Evolutionary conservation across 2,113 vertebrate genomes (phyloP).

Genomic region (Siphamia tubifer): DNA sequence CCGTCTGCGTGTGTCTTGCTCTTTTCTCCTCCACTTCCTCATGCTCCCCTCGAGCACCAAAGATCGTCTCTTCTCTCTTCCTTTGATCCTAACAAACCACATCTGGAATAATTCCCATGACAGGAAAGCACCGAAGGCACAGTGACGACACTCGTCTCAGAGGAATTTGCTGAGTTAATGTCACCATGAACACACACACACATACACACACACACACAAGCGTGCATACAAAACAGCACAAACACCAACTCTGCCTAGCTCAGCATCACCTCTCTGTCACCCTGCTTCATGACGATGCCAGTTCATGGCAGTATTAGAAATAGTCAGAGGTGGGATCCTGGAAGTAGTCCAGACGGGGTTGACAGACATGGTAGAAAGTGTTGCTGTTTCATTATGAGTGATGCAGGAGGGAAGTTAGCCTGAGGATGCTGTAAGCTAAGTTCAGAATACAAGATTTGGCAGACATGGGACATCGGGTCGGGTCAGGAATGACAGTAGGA

Average conservation of each 20-base stretch:
- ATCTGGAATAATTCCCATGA: slow-evolving; percentile 54
- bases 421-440: slow-evolving; percentile 6
- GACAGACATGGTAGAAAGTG: background rate
- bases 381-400: background rate
- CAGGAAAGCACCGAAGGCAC: background rate
- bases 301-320: background rate
- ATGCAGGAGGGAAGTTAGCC: background rate
- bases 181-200: background rate
- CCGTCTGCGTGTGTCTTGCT: background rate
- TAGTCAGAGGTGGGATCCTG: background rate
- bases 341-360: slow-evolving; percentile 1
- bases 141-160: slow-evolving; percentile 5
- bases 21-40: background rate
- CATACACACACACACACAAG: background rate
- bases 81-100: slow-evolving; percentile 57
- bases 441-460: no score
- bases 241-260: background rate
- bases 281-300: background rate
- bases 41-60: background rate
- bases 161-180: slow-evolving; percentile 53
- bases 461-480: no score
- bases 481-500: no score
- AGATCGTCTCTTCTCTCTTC: slow-evolving; percentile 23
- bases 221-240: background rate
- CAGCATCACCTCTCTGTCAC: slow-evolving; percentile 25